Conservation (phyloP, 2,113 vertebrate species). For the Oryzias javanicus region DNA sequence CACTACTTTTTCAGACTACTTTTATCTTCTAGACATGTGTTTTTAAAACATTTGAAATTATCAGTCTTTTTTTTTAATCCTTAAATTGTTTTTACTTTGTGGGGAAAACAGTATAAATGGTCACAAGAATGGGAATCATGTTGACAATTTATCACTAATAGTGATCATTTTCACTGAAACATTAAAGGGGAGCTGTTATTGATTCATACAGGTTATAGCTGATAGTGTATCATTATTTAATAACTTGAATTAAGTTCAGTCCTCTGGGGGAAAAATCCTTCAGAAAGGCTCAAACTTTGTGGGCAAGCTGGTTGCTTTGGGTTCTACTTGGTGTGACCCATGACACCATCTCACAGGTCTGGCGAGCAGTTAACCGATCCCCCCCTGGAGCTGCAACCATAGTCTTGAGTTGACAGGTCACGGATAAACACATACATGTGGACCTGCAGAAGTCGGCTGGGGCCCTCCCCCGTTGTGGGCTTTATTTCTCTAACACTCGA, state of each 20-base stretch:
- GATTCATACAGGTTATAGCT: no score
- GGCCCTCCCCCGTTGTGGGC: constrained; percentile 41
- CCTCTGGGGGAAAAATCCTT: background rate
- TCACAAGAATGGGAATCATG: no score
- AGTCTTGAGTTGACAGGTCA: constrained; percentile 54
- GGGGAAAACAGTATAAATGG: no score
- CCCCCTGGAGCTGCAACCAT: constrained; percentile 65
- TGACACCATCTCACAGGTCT: constrained; percentile 41
- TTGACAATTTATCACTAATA: no score
- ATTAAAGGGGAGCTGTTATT: no score
- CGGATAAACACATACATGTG: constrained; percentile 40
- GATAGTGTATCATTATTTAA: no score
- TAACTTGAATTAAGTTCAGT: background rate
- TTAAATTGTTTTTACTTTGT: no score
- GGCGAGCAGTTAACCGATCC: constrained; percentile 55
- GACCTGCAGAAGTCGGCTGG: constrained; percentile 1
- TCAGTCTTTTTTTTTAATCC: no score
- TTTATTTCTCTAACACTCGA: constrained; percentile 36
- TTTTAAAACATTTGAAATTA: no score
- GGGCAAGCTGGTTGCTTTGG: background rate
- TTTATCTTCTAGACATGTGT: no score
- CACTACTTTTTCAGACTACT: no score
- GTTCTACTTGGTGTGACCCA: constrained; percentile 25
- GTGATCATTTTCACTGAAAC: no score
- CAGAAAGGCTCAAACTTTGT: background rate